Evolutionary conservation across 2,888 invertebrate species (phyloP), one percentile per base, ranked within the genome.

Genomic region (Tipula unca): DNA sequence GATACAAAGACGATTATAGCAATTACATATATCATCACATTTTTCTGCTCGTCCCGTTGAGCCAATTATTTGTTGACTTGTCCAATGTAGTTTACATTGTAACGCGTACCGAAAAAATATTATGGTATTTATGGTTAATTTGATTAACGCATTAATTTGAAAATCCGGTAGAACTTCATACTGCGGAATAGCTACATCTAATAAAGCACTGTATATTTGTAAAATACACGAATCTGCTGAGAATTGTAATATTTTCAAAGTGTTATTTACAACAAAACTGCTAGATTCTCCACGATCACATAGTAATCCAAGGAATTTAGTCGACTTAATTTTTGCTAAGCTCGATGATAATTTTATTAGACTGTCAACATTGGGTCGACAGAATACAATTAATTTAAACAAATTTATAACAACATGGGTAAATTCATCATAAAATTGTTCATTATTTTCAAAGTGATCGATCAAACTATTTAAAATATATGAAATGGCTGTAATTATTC

Each of bases 211-310:
- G 48, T 87, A 87, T 3, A 87, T 86, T 86, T 87, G 86, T 13
- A 87, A 82, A 14, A 25, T 35, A 85, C 87, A 87, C 0, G 87
- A 86, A 20, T 85, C 83, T 6, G 86, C 85, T 10, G 87, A 86
- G 82, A 87, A 87, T 86, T 86, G 86, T 25, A 87, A 85, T 54
- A 87, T 86, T 86, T 87, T 87, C 42, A 87, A 87, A 29, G 85
- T 86, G 10, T 87, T 86, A 85, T 87, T 86, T 4, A 85, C 29
- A 1, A 86, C 54, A 82, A 86, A 69, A 69, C 25, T 69, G 14
- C 13, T 69, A 69, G 69, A 69, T 25, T 25, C 69, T 25, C 10
- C 69, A 69, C 69, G 69, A 25, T 69, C 0, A 25, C 83, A 83
- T 14, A 83, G 4, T 8, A n/a, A 20, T 5, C 0, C 35, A 29